Evolutionary conservation across 2,888 invertebrate species (phyloP).

Genomic region (Acanthopleura granulata): DNA sequence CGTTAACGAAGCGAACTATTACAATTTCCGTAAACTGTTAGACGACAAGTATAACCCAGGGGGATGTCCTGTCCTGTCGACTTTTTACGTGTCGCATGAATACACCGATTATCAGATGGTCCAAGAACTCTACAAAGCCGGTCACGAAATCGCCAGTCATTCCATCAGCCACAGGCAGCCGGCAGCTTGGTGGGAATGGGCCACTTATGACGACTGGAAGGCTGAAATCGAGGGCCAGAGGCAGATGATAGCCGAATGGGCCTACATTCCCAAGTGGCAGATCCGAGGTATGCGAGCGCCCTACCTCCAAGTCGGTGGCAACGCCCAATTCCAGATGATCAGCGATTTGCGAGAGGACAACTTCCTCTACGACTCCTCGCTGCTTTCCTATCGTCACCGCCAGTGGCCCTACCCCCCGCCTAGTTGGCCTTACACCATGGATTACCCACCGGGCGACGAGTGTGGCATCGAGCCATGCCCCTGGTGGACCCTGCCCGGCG

Average conservation of each 20-base stretch:
- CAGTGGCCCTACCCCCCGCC: slow-evolving; percentile 84
- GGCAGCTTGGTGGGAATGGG: slow-evolving; percentile 76
- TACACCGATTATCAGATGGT: slow-evolving; percentile 99
- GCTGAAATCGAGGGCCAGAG: slow-evolving; percentile 93
- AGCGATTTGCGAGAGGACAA: slow-evolving; percentile 81
- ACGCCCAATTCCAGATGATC: slow-evolving; percentile 92
- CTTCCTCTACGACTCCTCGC: slow-evolving; percentile 92
- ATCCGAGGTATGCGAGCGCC: slow-evolving; percentile 92
- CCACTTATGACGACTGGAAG: slow-evolving; percentile 91
- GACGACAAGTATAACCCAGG: slow-evolving; percentile 74
- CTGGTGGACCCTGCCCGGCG: slow-evolving; percentile 35
- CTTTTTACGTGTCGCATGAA: slow-evolving; percentile 98
- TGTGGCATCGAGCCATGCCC: slow-evolving; percentile 43
- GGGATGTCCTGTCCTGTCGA: slow-evolving; percentile 82
- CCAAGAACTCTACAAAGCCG: slow-evolving; percentile 92
- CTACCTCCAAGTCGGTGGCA: slow-evolving; percentile 87
- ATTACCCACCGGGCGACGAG: slow-evolving; percentile 71
- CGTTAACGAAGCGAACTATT: slow-evolving; percentile 78
- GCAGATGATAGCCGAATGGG: slow-evolving; percentile 85
- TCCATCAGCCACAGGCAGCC: slow-evolving; percentile 76
- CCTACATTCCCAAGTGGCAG: slow-evolving; percentile 83
- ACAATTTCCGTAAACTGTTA: slow-evolving; percentile 73
- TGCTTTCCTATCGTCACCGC: slow-evolving; percentile 86
- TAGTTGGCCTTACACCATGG: slow-evolving; percentile 94
- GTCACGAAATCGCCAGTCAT: slow-evolving; percentile 98